Evolutionary conservation across 2,113 vertebrate species (phyloP), one percentile per base, ranked within the genome.

Genomic region (Hydrolagus affinis): DNA sequence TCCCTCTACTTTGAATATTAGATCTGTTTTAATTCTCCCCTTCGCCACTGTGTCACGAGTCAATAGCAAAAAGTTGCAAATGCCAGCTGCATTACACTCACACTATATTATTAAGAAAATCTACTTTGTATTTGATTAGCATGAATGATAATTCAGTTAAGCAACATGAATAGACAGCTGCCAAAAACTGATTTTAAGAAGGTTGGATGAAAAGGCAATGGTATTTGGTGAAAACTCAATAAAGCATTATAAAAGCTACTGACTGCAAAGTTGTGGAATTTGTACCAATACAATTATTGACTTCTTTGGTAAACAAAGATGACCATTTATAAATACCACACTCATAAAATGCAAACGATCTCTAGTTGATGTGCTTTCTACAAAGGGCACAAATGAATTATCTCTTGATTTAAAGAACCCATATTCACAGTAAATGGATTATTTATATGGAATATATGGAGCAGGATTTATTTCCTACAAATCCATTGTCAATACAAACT

Each of bases 31-130:
- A 64, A 28, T 80, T n/a, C 70, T 30, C 64, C 19, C 59, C 8
- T 6, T 44, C 44, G 6, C 77, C 73, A 17, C 56, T 19, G 15
- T 57, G 77, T 6, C 17, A 80, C 25, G 12, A 11, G 28, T 83
- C 78, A 66, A 66, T 83, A 83, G 32, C 17, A 83, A 83, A 83
- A n/a, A 17, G 30, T 30, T 83, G 78, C 60, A 83, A 80, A 80
- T 80, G 77, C 28, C 76, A 80, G 57, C 56, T 62, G n/a, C 76
- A 64, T 11, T 83, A 83, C 25, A 17, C 23, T 10, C 14, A 19
- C 23, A 64, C 78, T 83, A 15, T 64, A 83, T 19, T 68, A 66
- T 66, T 83, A 44, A 3, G 6, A 44, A 44, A 44, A 44, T 44
- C 44, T 44, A 28, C 30, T 25, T 32, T 23, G 6, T 83, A 68